phyloP scores from a whole-genome alignment of 2,113 vertebrate species.

The Apteryx owenii region DNA sequence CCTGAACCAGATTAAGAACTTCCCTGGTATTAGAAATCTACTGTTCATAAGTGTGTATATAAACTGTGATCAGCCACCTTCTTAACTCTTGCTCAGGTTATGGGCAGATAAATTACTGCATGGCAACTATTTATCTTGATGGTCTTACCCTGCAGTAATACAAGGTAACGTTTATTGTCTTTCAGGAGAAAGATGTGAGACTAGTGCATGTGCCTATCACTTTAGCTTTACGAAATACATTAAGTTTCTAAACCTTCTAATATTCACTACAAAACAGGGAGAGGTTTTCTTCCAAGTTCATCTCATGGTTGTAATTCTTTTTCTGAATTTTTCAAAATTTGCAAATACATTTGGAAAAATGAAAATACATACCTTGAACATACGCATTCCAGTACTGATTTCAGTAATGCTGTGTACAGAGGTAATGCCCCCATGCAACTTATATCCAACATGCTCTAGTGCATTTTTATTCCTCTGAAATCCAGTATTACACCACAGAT shows the following conservation, averaged over 20 bases:
- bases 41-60: background rate
- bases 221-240: background rate
- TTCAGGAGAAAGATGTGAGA: background rate
- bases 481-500: background rate
- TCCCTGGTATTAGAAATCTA: background rate
- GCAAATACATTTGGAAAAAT: background rate
- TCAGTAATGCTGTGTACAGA: background rate
- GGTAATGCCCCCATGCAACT: background rate
- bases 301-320: background rate
- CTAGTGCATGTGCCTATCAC: background rate
- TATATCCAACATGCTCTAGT: background rate
- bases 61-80: background rate
- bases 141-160: background rate
- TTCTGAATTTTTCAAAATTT: background rate
- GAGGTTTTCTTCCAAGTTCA: background rate
- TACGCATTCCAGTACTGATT: background rate
- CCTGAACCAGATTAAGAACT: background rate
- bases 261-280: background rate
- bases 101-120: background rate
- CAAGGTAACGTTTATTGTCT: background rate
- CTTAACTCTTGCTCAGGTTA: background rate
- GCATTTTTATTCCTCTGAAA: background rate
- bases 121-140: background rate
- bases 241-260: background rate
- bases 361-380: background rate